phyloP scores from a whole-genome alignment of 2,797 vertebrate species.

The Sylvilagus floridanus region DNA sequence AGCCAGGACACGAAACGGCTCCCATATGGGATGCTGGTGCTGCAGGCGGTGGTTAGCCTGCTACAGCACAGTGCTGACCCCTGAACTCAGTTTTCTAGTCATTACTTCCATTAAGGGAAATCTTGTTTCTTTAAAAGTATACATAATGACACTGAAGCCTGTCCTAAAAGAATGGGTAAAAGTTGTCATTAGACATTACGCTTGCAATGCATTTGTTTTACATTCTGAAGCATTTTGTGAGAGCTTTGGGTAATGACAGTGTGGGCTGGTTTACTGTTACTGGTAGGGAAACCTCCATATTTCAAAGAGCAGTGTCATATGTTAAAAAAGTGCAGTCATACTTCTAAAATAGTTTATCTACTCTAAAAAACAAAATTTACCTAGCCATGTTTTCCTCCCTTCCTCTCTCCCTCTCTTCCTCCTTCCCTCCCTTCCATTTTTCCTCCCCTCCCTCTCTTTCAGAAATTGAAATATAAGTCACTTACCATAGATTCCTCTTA shows the following conservation, averaged over 20 bases:
- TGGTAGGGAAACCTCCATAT: background rate
- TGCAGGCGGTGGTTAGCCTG: too few relatives aligned
- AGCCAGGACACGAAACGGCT: too few relatives aligned
- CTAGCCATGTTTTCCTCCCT: background rate
- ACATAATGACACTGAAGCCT: background rate
- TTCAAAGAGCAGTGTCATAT: background rate
- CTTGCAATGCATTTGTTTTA: background rate
- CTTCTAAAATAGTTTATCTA: background rate
- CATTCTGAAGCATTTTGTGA: background rate
- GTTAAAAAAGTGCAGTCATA: background rate
- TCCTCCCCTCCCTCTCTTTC: background rate
- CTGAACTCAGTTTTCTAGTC: background rate
- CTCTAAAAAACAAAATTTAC: background rate
- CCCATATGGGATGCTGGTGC: too few relatives aligned
- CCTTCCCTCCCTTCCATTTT: too few relatives aligned
- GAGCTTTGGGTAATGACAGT: background rate
- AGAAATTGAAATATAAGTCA: constrained; percentile 4
- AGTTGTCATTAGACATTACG: background rate
- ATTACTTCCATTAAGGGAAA: background rate
- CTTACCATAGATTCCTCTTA: background rate
- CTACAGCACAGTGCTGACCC: too few relatives aligned
- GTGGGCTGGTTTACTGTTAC: background rate
- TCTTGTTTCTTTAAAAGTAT: background rate
- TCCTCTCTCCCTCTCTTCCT: background rate
- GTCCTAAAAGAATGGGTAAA: background rate